Evolutionary conservation across 2,113 vertebrate species (phyloP), one percentile per base, ranked within the genome.

Genomic region (Quiscalus mexicanus): DNA sequence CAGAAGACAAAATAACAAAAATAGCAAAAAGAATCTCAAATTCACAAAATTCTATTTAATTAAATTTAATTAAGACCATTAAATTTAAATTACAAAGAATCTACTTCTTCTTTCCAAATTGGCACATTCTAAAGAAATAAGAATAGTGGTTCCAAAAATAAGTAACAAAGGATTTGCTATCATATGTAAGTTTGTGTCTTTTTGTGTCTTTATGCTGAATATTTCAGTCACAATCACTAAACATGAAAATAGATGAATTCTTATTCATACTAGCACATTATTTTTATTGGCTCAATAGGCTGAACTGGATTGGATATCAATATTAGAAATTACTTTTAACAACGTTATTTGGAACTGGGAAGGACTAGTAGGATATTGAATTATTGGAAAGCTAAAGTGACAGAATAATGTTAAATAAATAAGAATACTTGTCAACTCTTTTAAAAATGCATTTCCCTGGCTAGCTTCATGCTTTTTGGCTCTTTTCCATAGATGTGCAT

Each of bases 41-140:
- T 76, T 24, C 30, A n/a, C 9, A 69, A 41, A 95, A 74, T 58
- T 70, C 37, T 67, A 83, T 28, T 87, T 45, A 27, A 87, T 77
- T 60, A 52, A 87, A 52, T 77, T 87, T 33, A 69, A 87, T 69
- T 33, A 83, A 80, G 13, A 56, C 5, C 5, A 12, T 64, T 90
- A 84, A 27, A 95, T 93, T 85, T 76, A 67, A 96, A 96, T 94
- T 22, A 77, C 37, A 89, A 90, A 94, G 11, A 88, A 63, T 45
- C 33, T 53, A 45, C 10, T 83, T 33, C 21, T 67, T 62, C 18
- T 82, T 86, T 77, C 76, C 71, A 77, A 76, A 83, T 22, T 73
- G 41, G 37, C 47, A 83, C 16, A 64, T 90, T 52, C 28, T 41
- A 94, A 92, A 75, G 15, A 87, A 69, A 85, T n/a, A 89, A 81